Conservation (phyloP, 2,797 vertebrate genomes). For the Coreius guichenoti region DNA sequence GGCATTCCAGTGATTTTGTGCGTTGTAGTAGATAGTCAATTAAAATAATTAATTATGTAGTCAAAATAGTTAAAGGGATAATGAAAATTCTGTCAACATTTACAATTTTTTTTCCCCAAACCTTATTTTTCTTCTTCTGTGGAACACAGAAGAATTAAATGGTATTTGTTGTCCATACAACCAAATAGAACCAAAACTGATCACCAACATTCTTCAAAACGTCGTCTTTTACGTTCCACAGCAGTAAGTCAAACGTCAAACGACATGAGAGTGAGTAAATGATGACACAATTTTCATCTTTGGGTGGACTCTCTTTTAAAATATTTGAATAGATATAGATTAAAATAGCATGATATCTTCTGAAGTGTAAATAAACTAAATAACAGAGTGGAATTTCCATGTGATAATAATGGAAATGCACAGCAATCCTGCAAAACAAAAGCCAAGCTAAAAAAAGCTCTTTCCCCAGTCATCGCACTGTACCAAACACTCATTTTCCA, state of each 20-base stretch:
- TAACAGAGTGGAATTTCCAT: neutral
- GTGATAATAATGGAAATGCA: constrained; percentile 14
- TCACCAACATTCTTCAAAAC: neutral
- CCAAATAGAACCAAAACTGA: neutral
- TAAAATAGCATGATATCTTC: neutral
- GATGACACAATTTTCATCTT: neutral
- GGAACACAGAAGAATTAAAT: neutral
- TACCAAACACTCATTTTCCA: constrained; percentile 38
- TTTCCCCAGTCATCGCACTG: constrained; percentile 17
- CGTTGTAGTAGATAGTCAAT: neutral
- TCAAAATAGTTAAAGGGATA: no score
- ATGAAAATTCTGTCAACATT: neutral
- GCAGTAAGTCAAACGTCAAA: no score
- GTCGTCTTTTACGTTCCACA: neutral
- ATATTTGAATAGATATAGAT: neutral
- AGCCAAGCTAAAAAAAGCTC: constrained; percentile 9
- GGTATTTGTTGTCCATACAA: neutral
- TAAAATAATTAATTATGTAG: neutral
- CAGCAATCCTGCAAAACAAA: neutral
- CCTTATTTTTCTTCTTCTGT: neutral
- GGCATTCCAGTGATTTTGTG: neutral
- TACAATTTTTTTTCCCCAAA: neutral
- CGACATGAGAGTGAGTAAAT: no score
- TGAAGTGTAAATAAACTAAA: constrained; percentile 24
- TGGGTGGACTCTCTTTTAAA: neutral